Percentiles rank a stretch among this genome's conserved stretches.
phyloP scores from a whole-genome alignment of 2,113 vertebrate genomes.

The Etheostoma cragini region DNA sequence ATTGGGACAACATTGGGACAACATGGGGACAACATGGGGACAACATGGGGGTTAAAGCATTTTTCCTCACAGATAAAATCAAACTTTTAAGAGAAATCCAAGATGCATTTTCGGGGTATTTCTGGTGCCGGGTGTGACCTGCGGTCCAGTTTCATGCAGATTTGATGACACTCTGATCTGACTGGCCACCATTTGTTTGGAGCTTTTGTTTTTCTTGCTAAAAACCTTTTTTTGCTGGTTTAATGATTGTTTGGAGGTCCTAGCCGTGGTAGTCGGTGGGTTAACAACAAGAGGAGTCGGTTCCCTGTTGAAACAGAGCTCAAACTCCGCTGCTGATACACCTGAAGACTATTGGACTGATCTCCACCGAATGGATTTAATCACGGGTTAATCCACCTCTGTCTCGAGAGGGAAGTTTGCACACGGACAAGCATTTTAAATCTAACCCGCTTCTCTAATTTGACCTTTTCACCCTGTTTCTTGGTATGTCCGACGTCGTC shows the following conservation, averaged over 20 bases:
- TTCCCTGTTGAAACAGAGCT: constrained; percentile 21
- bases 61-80: neutral
- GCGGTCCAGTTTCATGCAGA: neutral
- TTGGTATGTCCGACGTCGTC: constrained; percentile 5
- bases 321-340: constrained; percentile 11
- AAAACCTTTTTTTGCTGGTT: constrained; percentile 3
- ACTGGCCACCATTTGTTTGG: neutral
- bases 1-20: too few species aligned
- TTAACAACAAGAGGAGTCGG: neutral
- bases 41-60: too few species aligned
- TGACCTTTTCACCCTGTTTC: neutral
- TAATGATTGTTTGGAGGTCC: neutral
- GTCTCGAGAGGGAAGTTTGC: constrained; percentile 53
- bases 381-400: constrained; percentile 13
- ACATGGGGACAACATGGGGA: too few species aligned
- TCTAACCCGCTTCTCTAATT: constrained; percentile 19
- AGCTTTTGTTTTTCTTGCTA: constrained; percentile 10
- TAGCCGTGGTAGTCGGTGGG: neutral
- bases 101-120: neutral
- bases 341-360: neutral
- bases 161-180: neutral
- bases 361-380: neutral
- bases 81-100: neutral
- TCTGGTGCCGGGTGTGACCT: constrained; percentile 19
- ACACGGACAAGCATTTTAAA: constrained; percentile 34